phyloP scores from a whole-genome alignment of 2,797 vertebrate species.

The Monodelphis domestica region DNA sequence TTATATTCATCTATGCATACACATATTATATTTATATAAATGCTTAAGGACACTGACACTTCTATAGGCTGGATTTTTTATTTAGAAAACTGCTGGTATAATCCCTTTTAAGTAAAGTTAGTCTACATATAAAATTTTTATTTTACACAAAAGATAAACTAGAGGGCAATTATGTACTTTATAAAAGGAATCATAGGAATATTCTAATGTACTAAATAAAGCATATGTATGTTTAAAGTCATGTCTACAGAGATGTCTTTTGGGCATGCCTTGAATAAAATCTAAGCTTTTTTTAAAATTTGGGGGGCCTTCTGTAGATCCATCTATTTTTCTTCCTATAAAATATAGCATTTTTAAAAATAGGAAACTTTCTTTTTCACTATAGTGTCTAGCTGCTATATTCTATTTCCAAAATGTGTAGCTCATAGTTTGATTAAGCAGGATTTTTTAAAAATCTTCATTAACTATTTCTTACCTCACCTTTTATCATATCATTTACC shows the following conservation, averaged over 20 bases:
- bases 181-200: not conserved
- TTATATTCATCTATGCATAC: too few relatives aligned
- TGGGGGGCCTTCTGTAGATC: not conserved
- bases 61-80: not conserved
- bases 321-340: too few relatives aligned
- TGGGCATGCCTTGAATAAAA: not conserved
- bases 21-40: too few relatives aligned
- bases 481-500: too few relatives aligned
- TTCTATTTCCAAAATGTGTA: not conserved
- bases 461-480: too few relatives aligned
- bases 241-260: not conserved
- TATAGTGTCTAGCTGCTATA: not conserved
- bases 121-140: constrained; percentile 27
- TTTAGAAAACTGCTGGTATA: constrained; percentile 38
- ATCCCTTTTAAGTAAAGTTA: not conserved
- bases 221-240: not conserved
- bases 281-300: not conserved
- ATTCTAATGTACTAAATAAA: not conserved
- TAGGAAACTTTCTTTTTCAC: not conserved
- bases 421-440: too few relatives aligned
- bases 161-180: not conserved
- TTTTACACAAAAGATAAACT: constrained; percentile 4
- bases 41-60: too few relatives aligned
- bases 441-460: too few relatives aligned
- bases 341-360: not conserved